Evolutionary conservation across 2,888 invertebrate genomes (phyloP).

Genomic region (Pristionchus fissidentatus): DNA sequence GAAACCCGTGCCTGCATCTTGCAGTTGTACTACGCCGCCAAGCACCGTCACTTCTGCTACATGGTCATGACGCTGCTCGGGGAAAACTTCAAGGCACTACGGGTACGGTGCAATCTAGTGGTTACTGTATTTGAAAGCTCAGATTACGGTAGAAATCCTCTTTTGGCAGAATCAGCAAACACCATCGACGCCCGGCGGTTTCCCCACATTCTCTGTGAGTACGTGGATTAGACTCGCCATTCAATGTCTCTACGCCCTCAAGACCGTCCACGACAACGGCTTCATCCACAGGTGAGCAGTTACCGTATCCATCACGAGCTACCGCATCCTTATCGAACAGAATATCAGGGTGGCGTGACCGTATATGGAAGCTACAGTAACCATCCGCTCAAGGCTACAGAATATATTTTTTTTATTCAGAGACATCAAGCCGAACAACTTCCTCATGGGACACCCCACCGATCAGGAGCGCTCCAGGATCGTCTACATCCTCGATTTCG

Average conservation of each 20-base stretch:
- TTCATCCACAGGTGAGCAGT: conserved; percentile 53
- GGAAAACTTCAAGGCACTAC: conserved; percentile 61
- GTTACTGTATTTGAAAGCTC: background rate
- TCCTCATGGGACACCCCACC: conserved; percentile 63
- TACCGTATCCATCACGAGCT: background rate
- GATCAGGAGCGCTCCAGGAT: conserved; percentile 59
- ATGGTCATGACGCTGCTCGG: conserved; percentile 70
- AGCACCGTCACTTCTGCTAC: conserved; percentile 62
- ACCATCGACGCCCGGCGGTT: conserved; percentile 25
- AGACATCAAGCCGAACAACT: conserved; percentile 65
- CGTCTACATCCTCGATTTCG: conserved; percentile 68
- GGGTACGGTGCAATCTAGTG: conserved; percentile 23
- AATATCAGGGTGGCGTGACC: no score
- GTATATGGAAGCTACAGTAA: background rate
- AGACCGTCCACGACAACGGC: conserved; percentile 61
- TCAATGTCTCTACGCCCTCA: conserved; percentile 64
- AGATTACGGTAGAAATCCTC: background rate
- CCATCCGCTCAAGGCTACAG: no score
- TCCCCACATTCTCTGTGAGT: conserved; percentile 20
- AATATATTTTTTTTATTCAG: background rate
- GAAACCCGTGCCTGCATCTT: background rate
- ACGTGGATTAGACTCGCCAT: conserved; percentile 66
- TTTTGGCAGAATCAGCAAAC: conserved; percentile 14
- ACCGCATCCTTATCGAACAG: background rate
- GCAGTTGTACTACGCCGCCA: conserved; percentile 58